Base-by-base conservation (phyloP, 2,113 vertebrate species). In the Carettochelys insculpta region DNA sequence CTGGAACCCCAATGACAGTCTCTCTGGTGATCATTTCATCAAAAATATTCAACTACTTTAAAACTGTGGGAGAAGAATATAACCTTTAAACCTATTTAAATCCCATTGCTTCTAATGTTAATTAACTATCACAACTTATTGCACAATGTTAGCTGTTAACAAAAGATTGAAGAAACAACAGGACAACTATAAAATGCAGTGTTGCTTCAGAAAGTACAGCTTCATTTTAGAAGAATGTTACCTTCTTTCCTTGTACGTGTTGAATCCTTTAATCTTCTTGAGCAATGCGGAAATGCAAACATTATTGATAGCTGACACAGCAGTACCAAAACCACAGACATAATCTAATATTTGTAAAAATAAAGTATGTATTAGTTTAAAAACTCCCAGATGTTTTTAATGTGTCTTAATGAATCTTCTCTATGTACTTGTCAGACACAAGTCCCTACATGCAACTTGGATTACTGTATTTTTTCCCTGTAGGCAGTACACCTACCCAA, bases 321-420 rank as follows among this genome's bases (percentile, higher is more conserved):
- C 24, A 98, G 12, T 4, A 98, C 41, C 94, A 98, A 61, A 71
- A 95, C 2, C 12, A 96, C 86, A 78, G 98, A 88, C 98, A 99
- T 98, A 96, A 92, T 87, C 92, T 34, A 91, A 94, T 94, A 97
- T 95, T 98, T 98, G 97, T 85, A 81, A 92, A 87, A 93, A 80
- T 88, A 86, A 91, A 90, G 91, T 12, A 27, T 11, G 91, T 12
- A 27, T 11, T 45, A 2, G n/a, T 19, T n/a, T 34, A 77, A 1
- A 83, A 54, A 82, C 58, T 20, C 45, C 1, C 0, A 14, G 51
- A 78, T 1, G 86, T 25, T 89, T 2, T 19, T 3, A 48, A 38
- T 79, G 92, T 94, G 5, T 73, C 71, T 7, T 7, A 61, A n/a
- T 47, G 73, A 81, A 50, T 90, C 61, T 45, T 3, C 3, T 0